Evolutionary conservation across 2,113 vertebrate genomes (phyloP).

Genomic region (Mesembrinibis cayennensis): DNA sequence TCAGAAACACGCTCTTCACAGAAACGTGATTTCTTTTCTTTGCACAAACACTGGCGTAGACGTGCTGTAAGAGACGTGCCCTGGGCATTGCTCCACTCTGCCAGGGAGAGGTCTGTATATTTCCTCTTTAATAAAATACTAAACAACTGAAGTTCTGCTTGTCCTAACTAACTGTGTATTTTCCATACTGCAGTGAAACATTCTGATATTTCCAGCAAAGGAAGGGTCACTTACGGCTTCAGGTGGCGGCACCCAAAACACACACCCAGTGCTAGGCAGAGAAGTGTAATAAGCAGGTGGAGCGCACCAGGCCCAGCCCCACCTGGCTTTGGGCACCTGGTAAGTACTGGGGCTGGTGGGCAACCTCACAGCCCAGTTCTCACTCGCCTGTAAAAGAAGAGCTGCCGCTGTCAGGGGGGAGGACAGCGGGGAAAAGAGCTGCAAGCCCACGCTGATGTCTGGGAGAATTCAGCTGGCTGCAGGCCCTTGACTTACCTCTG

Average conservation of each 20-base stretch:
- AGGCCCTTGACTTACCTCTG: neutral
- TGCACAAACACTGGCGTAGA: conserved; percentile 44
- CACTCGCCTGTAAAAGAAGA: neutral
- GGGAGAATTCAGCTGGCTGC: neutral
- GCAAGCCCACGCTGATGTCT: neutral
- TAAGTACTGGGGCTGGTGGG: neutral
- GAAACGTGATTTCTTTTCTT: conserved; percentile 55
- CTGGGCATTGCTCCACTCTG: neutral
- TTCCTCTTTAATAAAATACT: conserved; percentile 63
- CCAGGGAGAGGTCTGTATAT: conserved; percentile 49
- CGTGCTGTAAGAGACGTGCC: neutral
- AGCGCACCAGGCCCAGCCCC: neutral
- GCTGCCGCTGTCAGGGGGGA: neutral
- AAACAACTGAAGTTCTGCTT: neutral
- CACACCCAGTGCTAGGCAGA: neutral
- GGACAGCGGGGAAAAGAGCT: neutral
- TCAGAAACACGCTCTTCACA: conserved; percentile 29
- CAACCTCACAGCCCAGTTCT: neutral
- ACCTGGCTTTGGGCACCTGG: no score
- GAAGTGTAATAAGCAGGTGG: neutral
- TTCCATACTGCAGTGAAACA: neutral
- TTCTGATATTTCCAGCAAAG: neutral
- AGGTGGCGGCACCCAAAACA: neutral
- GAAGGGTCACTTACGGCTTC: neutral
- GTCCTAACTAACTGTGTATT: neutral